Evolutionary conservation across 2,797 vertebrate genomes (phyloP).

Genomic region (Oreortyx pictus): DNA sequence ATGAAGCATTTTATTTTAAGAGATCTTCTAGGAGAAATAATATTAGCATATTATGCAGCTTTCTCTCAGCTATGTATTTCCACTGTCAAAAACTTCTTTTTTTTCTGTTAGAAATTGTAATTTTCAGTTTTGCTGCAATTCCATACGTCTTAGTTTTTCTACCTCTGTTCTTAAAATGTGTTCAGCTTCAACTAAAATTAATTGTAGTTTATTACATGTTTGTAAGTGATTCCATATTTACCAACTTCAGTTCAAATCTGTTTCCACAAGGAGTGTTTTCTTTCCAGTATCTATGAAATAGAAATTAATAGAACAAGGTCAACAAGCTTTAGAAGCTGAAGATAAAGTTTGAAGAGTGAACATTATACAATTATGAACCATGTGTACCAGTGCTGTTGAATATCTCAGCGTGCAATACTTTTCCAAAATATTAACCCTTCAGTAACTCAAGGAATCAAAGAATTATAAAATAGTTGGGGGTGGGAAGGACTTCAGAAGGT

Average conservation of each 20-base stretch:
- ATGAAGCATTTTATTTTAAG: background rate
- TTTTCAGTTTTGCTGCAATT: conserved; percentile 11
- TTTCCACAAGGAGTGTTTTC: background rate
- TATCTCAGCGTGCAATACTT: background rate
- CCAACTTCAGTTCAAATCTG: background rate
- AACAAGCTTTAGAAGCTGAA: background rate
- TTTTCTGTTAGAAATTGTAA: background rate
- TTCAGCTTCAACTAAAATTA: background rate
- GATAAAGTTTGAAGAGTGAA: background rate
- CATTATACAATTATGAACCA: background rate
- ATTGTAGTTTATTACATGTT: background rate
- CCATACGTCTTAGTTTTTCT: background rate
- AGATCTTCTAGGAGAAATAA: background rate
- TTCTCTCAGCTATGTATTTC: background rate
- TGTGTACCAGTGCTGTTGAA: background rate
- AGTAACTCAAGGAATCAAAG: background rate
- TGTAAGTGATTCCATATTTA: background rate
- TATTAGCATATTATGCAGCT: background rate
- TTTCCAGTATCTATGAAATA: background rate
- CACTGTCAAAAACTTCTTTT: background rate
- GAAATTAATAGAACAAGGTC: background rate
- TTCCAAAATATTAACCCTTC: background rate
- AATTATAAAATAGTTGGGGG: background rate
- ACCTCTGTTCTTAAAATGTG: background rate
- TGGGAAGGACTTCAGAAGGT: background rate